phyloP scores from a whole-genome alignment of 2,888 invertebrate species.

The Drosophila emarginata region DNA sequence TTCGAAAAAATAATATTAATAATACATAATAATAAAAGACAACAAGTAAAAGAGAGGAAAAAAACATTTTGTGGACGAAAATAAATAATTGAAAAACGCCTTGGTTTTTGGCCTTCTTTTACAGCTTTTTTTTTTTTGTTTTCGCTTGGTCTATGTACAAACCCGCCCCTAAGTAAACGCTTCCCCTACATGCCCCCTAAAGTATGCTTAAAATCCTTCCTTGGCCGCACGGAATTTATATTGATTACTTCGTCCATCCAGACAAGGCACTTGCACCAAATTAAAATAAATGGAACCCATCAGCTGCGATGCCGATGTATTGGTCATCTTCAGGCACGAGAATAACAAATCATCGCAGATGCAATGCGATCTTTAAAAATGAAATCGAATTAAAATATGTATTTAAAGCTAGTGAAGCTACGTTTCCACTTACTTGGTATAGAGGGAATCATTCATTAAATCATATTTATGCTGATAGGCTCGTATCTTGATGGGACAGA shows the following conservation, averaged over 20 bases:
- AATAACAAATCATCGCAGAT: conserved; percentile 92
- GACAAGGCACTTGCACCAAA: conserved; percentile 85
- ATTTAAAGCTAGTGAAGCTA: too few species aligned
- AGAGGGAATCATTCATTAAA: conserved; percentile 91
- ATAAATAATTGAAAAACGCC: conserved; percentile 56
- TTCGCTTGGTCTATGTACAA: conserved; percentile 36
- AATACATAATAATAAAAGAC: conserved; percentile 12
- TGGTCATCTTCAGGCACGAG: conserved; percentile 89
- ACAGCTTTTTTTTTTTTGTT: not conserved
- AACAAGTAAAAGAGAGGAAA: not conserved
- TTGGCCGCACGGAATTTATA: conserved; percentile 80
- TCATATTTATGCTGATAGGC: conserved; percentile 86
- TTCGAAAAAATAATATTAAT: conserved; percentile 32
- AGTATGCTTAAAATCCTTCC: conserved; percentile 74
- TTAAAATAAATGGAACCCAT: conserved; percentile 95
- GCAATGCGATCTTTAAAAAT: conserved; percentile 91
- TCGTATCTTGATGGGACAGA: conserved; percentile 91
- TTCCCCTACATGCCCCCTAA: too few species aligned
- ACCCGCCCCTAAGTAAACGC: not conserved
- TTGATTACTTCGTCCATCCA: conserved; percentile 68
- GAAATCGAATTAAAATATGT: too few species aligned
- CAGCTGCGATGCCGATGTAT: conserved; percentile 87
- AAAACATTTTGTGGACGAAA: conserved; percentile 17
- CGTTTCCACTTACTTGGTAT: conserved; percentile 88
- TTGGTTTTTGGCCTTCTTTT: conserved; percentile 4